Percentiles rank a stretch among this genome's conserved stretches.
Evolutionary conservation across 1,140 invertebrate species (phyloP).

Genomic region (Sipha flava): DNA sequence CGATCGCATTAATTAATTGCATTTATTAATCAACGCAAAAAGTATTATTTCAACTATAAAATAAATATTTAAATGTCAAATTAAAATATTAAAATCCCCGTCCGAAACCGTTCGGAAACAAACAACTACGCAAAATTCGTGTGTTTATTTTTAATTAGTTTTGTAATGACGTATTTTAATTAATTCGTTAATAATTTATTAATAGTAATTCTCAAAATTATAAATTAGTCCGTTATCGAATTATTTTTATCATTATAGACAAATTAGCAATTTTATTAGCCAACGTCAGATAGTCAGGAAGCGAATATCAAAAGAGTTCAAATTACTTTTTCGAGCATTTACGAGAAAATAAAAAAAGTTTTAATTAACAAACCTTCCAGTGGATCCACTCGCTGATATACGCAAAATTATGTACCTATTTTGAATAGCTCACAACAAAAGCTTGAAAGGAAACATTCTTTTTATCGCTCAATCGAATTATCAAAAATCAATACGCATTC

Average conservation of each 20-base stretch:
- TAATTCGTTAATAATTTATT: slow-evolving; percentile 4
- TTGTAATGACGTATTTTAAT: slow-evolving; percentile 19
- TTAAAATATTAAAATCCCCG: slow-evolving; percentile 1
- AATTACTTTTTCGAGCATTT: neutral
- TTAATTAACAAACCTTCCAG: slow-evolving; percentile 5
- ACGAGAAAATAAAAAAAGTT: slow-evolving; percentile 10
- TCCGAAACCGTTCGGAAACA: neutral
- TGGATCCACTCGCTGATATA: neutral
- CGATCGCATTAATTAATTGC: neutral
- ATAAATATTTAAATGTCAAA: slow-evolving; percentile 22
- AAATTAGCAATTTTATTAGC: neutral
- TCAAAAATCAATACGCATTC: neutral
- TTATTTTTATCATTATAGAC: neutral
- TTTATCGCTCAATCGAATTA: neutral
- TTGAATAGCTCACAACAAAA: neutral
- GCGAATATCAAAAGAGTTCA: neutral
- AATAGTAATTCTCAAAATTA: neutral
- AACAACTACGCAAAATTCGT: neutral
- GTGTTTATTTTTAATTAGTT: slow-evolving; percentile 30
- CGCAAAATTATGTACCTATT: neutral
- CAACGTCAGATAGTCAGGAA: neutral
- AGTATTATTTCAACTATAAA: slow-evolving; percentile 10
- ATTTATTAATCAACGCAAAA: neutral
- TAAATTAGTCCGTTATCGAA: neutral
- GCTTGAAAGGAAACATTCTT: neutral